A percentile compares a stretch with the other conserved stretches of the same genome.
Evolutionary conservation across 2,797 vertebrate genomes (phyloP).

Genomic region (Hoplostethus atlanticus): DNA sequence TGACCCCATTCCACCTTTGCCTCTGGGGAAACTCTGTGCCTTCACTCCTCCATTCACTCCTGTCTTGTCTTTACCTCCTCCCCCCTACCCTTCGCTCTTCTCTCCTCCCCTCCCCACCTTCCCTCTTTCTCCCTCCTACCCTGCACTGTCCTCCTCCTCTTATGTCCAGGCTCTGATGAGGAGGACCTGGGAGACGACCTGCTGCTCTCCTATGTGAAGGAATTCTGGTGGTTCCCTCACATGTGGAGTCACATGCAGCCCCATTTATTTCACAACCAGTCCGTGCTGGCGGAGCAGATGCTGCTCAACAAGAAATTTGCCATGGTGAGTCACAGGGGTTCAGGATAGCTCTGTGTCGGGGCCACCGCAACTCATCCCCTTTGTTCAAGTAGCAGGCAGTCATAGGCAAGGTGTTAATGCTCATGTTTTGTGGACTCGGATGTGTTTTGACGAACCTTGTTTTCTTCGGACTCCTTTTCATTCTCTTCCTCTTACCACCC

Average conservation of each 20-base stretch:
- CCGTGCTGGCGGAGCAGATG: slow-evolving; percentile 98
- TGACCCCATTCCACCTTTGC: slow-evolving; percentile 37
- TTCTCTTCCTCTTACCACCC: background rate
- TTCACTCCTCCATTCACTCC: slow-evolving; percentile 1
- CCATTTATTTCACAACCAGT: slow-evolving; percentile 99
- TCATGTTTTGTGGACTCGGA: no score
- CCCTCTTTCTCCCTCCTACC: background rate
- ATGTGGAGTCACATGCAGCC: slow-evolving; percentile 99
- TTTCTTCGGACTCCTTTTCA: no score
- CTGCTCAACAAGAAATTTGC: slow-evolving; percentile 98
- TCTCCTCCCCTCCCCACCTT: background rate
- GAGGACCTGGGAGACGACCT: slow-evolving; percentile 97
- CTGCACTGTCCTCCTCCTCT: background rate
- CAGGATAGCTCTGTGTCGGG: slow-evolving; percentile 43
- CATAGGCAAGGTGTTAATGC: no score
- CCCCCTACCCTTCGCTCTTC: slow-evolving; percentile 25
- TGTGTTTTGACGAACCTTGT: background rate
- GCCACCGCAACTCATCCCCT: no score
- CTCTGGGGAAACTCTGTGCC: background rate
- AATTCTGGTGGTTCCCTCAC: slow-evolving; percentile 99
- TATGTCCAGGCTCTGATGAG: slow-evolving; percentile 91
- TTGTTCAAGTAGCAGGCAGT: no score
- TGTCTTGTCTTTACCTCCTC: slow-evolving; percentile 45
- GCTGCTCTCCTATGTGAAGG: slow-evolving; percentile 93
- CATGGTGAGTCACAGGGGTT: slow-evolving; percentile 87